Percentiles rank a stretch among this genome's conserved stretches.
Evolutionary conservation across 2,888 invertebrate species (phyloP).

Genomic region (Diaphora mendica): DNA sequence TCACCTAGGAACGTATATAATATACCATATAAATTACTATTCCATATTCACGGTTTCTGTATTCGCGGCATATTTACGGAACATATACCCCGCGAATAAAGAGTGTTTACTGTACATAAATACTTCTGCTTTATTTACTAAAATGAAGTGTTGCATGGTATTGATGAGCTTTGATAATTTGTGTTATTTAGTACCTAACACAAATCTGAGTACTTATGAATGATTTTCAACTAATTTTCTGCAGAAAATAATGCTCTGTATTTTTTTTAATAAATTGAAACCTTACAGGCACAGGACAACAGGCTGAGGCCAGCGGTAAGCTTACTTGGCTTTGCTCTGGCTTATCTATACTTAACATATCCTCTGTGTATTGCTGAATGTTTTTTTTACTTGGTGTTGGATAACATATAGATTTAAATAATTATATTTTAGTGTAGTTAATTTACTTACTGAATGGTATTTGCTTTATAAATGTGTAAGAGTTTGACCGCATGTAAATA

Average conservation of each 20-base stretch:
- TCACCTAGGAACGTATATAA: too few species aligned
- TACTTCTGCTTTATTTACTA: background rate
- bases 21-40: too few species aligned
- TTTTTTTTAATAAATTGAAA: constrained; percentile 57
- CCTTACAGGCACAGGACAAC: constrained; percentile 76
- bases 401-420: background rate
- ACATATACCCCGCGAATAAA: too few species aligned
- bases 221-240: background rate
- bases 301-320: constrained; percentile 81
- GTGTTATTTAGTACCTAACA: background rate
- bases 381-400: constrained; percentile 16
- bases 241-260: constrained; percentile 34
- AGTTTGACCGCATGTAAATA: background rate
- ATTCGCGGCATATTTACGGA: too few species aligned
- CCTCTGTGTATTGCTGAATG: background rate
- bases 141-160: background rate
- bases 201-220: background rate
- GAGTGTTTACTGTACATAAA: background rate
- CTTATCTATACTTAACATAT: constrained; percentile 25
- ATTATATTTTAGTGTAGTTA: background rate
- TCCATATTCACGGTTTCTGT: too few species aligned
- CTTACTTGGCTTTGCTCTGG: constrained; percentile 39
- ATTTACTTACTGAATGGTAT: background rate
- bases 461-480: background rate
- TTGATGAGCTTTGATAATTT: background rate